Evolutionary conservation across 2,113 vertebrate genomes (phyloP).

Genomic region (Rhinichthys klamathensis): DNA sequence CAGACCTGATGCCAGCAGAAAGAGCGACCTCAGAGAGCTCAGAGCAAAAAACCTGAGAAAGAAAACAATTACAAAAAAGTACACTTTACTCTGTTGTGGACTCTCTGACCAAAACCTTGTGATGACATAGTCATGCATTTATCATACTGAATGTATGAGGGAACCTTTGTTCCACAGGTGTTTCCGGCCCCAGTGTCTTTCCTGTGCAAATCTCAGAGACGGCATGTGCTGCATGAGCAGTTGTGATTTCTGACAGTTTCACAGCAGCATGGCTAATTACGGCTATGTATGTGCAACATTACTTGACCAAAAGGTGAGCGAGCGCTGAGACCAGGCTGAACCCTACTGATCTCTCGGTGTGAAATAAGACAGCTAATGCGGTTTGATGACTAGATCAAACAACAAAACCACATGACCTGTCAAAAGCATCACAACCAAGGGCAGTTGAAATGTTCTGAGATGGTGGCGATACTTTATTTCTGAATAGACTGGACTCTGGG

Average conservation of each 20-base stretch:
- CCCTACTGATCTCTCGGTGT: not conserved
- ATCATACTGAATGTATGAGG: not conserved
- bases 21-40: constrained; percentile 88
- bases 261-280: not conserved
- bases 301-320: not conserved
- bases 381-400: constrained; percentile 15
- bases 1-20: constrained; percentile 81
- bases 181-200: constrained; percentile 6
- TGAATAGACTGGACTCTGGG: not conserved
- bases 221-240: not conserved
- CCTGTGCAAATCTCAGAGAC: constrained; percentile 23
- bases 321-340: not conserved
- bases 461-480: not conserved
- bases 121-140: too few species aligned
- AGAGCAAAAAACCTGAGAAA: constrained; percentile 87
- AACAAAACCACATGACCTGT: not conserved
- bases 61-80: not conserved
- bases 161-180: constrained; percentile 1
- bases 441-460: not conserved
- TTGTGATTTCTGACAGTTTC: not conserved
- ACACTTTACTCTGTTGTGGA: not conserved
- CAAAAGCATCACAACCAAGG: not conserved
- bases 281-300: not conserved
- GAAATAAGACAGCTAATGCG: not conserved
- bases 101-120: not conserved